Percentiles rank a stretch among this genome's conserved stretches.
These are phyloP conservation scores for Steinernema feltiae DNA, from an alignment of 1,140 invertebrate genomes.

Conservation along the genomic window DNA sequence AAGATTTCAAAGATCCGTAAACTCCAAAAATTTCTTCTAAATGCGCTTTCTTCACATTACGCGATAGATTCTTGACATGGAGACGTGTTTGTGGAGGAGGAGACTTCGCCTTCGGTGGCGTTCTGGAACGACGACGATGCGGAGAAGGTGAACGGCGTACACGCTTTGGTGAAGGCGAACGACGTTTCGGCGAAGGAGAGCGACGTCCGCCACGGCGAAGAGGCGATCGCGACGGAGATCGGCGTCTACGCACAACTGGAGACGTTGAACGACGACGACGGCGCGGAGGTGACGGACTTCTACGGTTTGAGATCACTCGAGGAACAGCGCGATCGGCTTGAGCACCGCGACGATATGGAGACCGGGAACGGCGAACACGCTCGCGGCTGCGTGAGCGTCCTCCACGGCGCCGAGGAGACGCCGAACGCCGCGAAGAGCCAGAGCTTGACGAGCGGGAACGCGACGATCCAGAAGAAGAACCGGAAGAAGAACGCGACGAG, in stretches of 20 bases:
- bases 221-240: slow-evolving; percentile 43
- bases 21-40: slow-evolving; percentile 86
- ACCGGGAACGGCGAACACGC: slow-evolving; percentile 16
- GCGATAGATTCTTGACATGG: slow-evolving; percentile 21
- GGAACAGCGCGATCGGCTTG: background rate
- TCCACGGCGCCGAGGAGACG: background rate
- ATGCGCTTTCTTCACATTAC: slow-evolving; percentile 71
- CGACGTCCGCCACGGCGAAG: slow-evolving; percentile 34
- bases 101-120: slow-evolving; percentile 30
- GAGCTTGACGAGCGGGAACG: slow-evolving; percentile 43
- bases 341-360: background rate
- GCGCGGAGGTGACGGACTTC: slow-evolving; percentile 24
- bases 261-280: slow-evolving; percentile 45
- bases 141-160: slow-evolving; percentile 21
- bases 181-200: slow-evolving; percentile 34
- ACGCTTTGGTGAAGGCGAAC: slow-evolving; percentile 20
- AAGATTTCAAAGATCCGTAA: slow-evolving; percentile 80
- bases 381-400: background rate
- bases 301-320: slow-evolving; percentile 18
- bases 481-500: slow-evolving; percentile 58
- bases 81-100: slow-evolving; percentile 26
- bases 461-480: slow-evolving; percentile 19
- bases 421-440: slow-evolving; percentile 15
- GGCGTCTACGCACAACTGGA: no score
- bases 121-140: background rate